Evolutionary conservation across 1,140 invertebrate genomes (phyloP), one percentile per base, ranked within the genome.

Genomic region (Drosophila lacteicornis): DNA sequence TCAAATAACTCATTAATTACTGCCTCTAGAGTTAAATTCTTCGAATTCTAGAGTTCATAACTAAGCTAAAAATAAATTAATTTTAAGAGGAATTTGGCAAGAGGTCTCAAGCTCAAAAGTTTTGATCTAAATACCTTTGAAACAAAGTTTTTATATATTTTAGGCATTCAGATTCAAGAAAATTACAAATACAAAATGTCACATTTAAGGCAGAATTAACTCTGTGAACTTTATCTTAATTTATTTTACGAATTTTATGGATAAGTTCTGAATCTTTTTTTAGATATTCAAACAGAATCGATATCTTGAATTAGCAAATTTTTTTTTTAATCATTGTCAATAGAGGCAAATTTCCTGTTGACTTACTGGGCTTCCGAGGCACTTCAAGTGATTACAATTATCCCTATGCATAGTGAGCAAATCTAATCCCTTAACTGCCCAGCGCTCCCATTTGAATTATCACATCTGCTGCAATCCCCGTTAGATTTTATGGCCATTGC

Each of bases 401-500:
- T 27, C 9, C 61, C 6, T 12, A 8, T 40, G n/a, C 13, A 22
- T 46, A 30, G 36, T 46, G 9, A 38, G 5, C 22, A 38, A 55
- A 46, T 38, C 9, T 38, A 55, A 70, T 38, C n/a, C 33, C 33
- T 19, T 45, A 27, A 38, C 38, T 36, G 15, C 45, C 51, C 33
- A 19, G n/a, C n/a, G 13, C 27, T 49, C 42, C 6, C 9, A 36
- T 51, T 68, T 33, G n/a, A 43, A 43, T 27, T 45, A 43, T 12
- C 27, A n/a, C 19, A 53, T 45, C 68, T 45, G 19, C 8, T 12
- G 9, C 71, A 46, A 73, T 73, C 55, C 53, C 51, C 30, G 17
- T 68, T 36, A 38, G 60, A 40, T 68, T 68, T 47, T 30, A 22
- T 49, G 65, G 65, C 13, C 59, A 65, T n/a, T 40, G 45, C 13